A percentile compares a stretch with the other conserved stretches of the same genome.
phyloP scores from a whole-genome alignment of 2,888 invertebrate species.

The Lasioglossum morio region DNA sequence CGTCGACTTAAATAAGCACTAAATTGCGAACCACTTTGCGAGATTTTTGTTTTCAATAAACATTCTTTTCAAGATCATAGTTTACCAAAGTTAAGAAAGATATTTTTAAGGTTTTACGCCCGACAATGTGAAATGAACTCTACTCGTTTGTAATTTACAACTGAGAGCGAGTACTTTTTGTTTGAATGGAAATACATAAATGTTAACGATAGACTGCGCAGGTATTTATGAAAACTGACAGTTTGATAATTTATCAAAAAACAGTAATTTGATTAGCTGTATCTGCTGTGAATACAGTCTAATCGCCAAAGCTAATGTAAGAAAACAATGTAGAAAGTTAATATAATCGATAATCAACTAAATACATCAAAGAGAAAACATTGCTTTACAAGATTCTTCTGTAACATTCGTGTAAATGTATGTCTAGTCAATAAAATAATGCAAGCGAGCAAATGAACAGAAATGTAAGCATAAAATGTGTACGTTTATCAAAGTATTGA shows the following conservation, averaged over 20 bases:
- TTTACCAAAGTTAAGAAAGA: no score
- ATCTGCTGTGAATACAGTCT: neutral
- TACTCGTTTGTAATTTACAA: constrained; percentile 69
- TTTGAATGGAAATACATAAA: neutral
- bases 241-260: neutral
- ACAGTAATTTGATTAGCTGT: neutral
- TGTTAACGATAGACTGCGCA: neutral
- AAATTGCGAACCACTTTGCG: neutral
- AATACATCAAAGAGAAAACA: neutral
- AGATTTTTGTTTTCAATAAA: neutral
- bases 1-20: neutral
- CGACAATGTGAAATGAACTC: constrained; percentile 47
- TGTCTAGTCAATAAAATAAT: constrained; percentile 68
- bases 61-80: neutral
- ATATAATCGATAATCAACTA: neutral
- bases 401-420: constrained; percentile 41
- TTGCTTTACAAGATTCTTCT: constrained; percentile 9
- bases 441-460: constrained; percentile 29
- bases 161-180: constrained; percentile 59
- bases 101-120: neutral
- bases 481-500: constrained; percentile 61
- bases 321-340: neutral
- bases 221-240: neutral
- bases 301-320: neutral
- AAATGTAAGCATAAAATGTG: constrained; percentile 16